phyloP scores from a whole-genome alignment of 2,888 invertebrate genomes.

The Xanthostigma xanthostigma region DNA sequence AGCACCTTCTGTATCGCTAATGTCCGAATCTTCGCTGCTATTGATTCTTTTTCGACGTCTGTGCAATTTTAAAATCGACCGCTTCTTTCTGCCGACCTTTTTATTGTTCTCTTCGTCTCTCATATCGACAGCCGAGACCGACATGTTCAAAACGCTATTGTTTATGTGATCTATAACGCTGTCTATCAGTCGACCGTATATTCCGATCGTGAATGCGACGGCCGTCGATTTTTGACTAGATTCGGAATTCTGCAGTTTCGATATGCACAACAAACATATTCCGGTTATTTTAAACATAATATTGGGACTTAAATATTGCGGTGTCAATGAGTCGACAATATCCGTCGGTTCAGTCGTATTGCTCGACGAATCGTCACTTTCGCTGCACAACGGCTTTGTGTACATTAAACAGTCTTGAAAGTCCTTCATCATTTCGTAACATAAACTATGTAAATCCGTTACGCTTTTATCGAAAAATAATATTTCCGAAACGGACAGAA shows the following conservation, averaged over 20 bases:
- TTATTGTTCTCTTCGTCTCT: slow-evolving; percentile 7
- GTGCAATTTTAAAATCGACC: slow-evolving; percentile 16
- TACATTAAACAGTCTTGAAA: slow-evolving; percentile 55
- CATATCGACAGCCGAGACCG: slow-evolving; percentile 22
- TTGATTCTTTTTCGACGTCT: slow-evolving; percentile 17
- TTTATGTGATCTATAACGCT: slow-evolving; percentile 25
- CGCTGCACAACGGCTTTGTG: slow-evolving; percentile 27
- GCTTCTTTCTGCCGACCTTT: slow-evolving; percentile 17
- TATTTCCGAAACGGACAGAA: slow-evolving; percentile 42
- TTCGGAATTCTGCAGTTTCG: slow-evolving; percentile 55
- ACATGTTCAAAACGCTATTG: slow-evolving; percentile 28
- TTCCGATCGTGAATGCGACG: slow-evolving; percentile 70
- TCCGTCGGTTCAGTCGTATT: slow-evolving; percentile 34
- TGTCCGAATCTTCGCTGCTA: slow-evolving; percentile 22
- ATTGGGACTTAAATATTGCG: slow-evolving; percentile 44
- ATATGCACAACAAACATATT: slow-evolving; percentile 66
- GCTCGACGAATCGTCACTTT: slow-evolving; percentile 36
- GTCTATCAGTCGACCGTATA: slow-evolving; percentile 58
- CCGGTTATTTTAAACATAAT: slow-evolving; percentile 70
- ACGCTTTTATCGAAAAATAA: slow-evolving; percentile 50
- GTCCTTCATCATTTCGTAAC: slow-evolving; percentile 54
- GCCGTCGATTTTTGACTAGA: slow-evolving; percentile 70
- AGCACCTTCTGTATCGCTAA: slow-evolving; percentile 21
- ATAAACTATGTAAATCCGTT: slow-evolving; percentile 47
- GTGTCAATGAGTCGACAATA: slow-evolving; percentile 34